Base-by-base conservation (phyloP, 2,888 invertebrate genomes). In the Leptinotarsa tumamoca region DNA sequence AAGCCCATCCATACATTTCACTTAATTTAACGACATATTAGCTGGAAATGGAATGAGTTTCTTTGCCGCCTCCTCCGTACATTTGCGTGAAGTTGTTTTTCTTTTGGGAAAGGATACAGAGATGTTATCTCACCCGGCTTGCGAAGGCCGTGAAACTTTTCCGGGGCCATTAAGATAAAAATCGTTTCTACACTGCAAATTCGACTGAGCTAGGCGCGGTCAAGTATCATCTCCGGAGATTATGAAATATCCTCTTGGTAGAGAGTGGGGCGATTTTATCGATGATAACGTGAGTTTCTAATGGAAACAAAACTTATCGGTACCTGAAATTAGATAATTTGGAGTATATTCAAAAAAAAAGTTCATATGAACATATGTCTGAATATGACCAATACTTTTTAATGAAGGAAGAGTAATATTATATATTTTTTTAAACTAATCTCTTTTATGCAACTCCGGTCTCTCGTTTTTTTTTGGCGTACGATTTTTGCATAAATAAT, bases 81-180 rank as follows among this genome's bases (percentile, higher is more conserved):
- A 82, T 83, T 82, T 81, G 82, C 83, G 82, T 81, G 82, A 83
- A 83, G 82, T 84, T 84, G 84, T 84, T 85, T 84, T 85, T 83
- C 83, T 84, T 76, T 85, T 84, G 82, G 82, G 69, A 79, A 77
- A 81, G 81, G 80, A 81, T 82, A 80, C 81, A 80, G 50, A 81
- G 84, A 84, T 84, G 81, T 79, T 83, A 85, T 85, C 85, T 80
- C 71, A 68, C 79, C 75, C 80, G 79, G 78, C 81, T 79, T 80
- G 82, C 83, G 82, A 81, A 82, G 83, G 83, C 82, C 83, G 82
- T 74, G 78, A 80, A 84, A 85, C 83, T 84, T 84, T 84, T 83
- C 83, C 83, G 82, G 81, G 79, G 80, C 83, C 83, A 85, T 85
- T 84, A 83, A 85, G 85, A 85, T 85, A 85, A 72, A 84, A 82